A percentile compares a stretch with the other conserved stretches of the same genome.
phyloP scores from a whole-genome alignment of 2,888 invertebrate genomes.

The Dolomedes plantarius region DNA sequence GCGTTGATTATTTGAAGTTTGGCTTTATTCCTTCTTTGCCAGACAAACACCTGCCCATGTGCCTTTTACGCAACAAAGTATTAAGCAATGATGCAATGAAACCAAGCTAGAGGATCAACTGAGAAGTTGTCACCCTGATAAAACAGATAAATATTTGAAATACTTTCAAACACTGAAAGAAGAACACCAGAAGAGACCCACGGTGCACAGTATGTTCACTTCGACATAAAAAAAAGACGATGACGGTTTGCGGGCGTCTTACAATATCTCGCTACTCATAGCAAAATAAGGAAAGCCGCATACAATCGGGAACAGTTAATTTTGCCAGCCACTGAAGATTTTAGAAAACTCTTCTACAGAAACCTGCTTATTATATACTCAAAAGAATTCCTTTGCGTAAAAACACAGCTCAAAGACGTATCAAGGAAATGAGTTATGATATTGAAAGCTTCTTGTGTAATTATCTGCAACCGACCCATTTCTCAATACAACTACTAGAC shows the following conservation, averaged over 20 bases:
- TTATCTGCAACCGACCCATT: not conserved
- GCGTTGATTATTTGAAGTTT: constrained; percentile 36
- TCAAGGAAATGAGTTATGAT: not conserved
- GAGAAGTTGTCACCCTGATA: not conserved
- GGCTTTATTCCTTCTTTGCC: constrained; percentile 12
- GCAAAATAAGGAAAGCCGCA: too few species aligned
- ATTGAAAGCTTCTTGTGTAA: constrained; percentile 14
- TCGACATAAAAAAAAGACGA: constrained; percentile 2
- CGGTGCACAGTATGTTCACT: not conserved
- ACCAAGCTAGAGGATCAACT: too few species aligned
- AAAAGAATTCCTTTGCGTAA: not conserved
- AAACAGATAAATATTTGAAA: not conserved
- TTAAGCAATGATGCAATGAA: not conserved
- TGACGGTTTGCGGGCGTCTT: too few species aligned
- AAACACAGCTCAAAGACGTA: not conserved
- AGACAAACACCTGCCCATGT: constrained; percentile 10
- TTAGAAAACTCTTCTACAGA: constrained; percentile 8
- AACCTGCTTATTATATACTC: not conserved
- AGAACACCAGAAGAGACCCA: not conserved
- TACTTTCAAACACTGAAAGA: not conserved
- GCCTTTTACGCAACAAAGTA: constrained; percentile 19
- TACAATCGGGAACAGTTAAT: too few species aligned
- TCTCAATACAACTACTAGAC: not conserved
- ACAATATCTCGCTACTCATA: too few species aligned
- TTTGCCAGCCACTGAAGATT: constrained; percentile 9